These are phyloP conservation scores for Cordylochernes scorpioides DNA, from an alignment of 2,888 invertebrate genomes.

Conservation along the genomic window DNA sequence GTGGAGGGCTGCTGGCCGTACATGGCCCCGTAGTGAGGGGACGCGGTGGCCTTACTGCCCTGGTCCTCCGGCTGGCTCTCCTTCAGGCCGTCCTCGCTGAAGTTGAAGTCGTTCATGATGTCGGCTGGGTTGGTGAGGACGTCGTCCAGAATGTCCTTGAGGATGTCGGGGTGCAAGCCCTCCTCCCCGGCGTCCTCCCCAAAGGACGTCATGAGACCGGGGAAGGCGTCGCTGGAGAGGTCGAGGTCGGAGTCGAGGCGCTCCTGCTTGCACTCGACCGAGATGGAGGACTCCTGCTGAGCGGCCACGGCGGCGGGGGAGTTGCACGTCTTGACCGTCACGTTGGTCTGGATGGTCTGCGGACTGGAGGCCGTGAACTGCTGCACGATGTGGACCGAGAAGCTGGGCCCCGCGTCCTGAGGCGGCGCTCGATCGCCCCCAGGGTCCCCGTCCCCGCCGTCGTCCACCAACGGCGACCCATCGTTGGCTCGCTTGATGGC, in stretches of 20 bases:
- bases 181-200: conserved; percentile 49
- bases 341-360: conserved; percentile 65
- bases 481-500: too few species aligned
- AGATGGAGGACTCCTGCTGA: conserved; percentile 3
- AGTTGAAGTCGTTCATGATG: conserved; percentile 48
- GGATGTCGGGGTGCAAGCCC: conserved; percentile 41
- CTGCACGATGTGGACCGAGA: conserved; percentile 74
- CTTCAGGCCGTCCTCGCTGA: conserved; percentile 20
- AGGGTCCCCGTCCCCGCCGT: too few species aligned
- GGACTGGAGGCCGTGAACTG: conserved; percentile 42
- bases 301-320: conserved; percentile 5
- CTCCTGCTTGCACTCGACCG: conserved; percentile 41
- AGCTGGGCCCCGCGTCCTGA: conserved; percentile 19
- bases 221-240: conserved; percentile 5
- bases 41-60: conserved; percentile 2
- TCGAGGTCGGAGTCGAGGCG: too few species aligned
- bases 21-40: neutral
- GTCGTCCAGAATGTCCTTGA: conserved; percentile 63
- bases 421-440: too few species aligned
- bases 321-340: conserved; percentile 40
- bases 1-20: neutral
- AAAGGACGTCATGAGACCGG: conserved; percentile 10
- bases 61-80: conserved; percentile 7
- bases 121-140: conserved; percentile 49
- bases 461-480: too few species aligned